A percentile compares a stretch with the other conserved stretches of the same genome.
These are phyloP conservation scores for Ylistrum balloti DNA, from an alignment of 1,140 invertebrate genomes.

Conservation along the genomic window DNA sequence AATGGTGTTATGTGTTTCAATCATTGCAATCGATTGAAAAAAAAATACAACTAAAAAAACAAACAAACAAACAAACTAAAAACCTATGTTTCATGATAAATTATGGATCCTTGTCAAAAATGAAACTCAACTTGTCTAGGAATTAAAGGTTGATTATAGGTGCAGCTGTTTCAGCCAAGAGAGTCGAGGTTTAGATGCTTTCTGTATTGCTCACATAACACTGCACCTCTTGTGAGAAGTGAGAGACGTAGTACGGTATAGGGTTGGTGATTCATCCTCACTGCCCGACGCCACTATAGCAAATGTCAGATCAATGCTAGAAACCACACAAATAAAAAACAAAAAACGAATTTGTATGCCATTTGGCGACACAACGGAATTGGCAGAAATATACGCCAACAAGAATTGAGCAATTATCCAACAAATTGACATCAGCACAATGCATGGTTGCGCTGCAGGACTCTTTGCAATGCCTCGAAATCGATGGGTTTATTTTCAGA, in stretches of 20 bases:
- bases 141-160: too few relatives aligned
- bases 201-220: too few relatives aligned
- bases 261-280: background rate
- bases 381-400: slow-evolving; percentile 27
- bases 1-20: too few relatives aligned
- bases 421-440: slow-evolving; percentile 19
- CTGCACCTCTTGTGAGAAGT: background rate
- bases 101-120: too few relatives aligned
- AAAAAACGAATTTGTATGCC: background rate
- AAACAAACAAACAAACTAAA: too few relatives aligned
- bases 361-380: slow-evolving; percentile 3
- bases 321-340: slow-evolving; percentile 31
- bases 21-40: too few relatives aligned
- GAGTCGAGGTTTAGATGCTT: too few relatives aligned
- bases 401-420: slow-evolving; percentile 39
- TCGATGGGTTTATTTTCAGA: background rate
- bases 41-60: too few relatives aligned
- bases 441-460: background rate
- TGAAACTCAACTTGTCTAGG: too few relatives aligned
- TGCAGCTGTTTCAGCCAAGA: too few relatives aligned
- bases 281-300: background rate
- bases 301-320: slow-evolving; percentile 29
- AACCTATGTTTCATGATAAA: too few relatives aligned
- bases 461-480: background rate
- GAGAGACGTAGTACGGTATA: background rate